Evolutionary conservation across 2,888 invertebrate genomes (phyloP), one percentile per base, ranked within the genome.

Genomic region (Monochamus alternatus): DNA sequence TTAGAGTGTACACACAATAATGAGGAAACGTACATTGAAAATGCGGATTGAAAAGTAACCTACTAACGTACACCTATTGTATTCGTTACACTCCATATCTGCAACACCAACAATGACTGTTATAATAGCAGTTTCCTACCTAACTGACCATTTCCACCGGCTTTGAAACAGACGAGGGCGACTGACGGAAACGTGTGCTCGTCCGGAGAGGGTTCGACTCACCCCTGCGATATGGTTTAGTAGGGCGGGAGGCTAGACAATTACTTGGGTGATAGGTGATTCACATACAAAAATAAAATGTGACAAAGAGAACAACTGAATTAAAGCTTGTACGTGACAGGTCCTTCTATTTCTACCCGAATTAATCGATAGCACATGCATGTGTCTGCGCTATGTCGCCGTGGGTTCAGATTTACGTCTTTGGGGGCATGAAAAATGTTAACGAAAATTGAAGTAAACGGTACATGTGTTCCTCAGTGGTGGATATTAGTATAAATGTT

Each of bases 221-320:
- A 79, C 80, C 80, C 80, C 77, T 79, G 78, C 76, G 76, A 81
- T 81, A 76, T 78, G 65, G 78, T 73, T 76, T 75, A 80, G 75
- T 80, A 68, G 79, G 79, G 78, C 77, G 75, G 72, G 75, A 79
- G 68, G 72, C 70, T 58, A 69, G 75, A 72, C 70, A 67, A 71
- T 72, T 76, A 74, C 51, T 74, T 60, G 71, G 58, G 64, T 73
- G 66, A 74, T 75, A 75, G 70, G 76, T 80, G 79, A 80, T 67
- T 80, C 79, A 80, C 71, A 76, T 72, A 76, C 70, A 72, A 76
- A 76, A 73, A 60, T 75, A 68, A 55, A 74, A 76, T 72, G 73
- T 69, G 65, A 73, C 73, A 77, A 73, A 47, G 60, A 44, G 72
- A 66, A 70, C 43, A 43, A 63, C 64, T 70, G 73, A 67, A 69